These are phyloP conservation scores for Acanthosepion pharaonis DNA, from an alignment of 2,888 invertebrate species.

Conservation along the genomic window DNA sequence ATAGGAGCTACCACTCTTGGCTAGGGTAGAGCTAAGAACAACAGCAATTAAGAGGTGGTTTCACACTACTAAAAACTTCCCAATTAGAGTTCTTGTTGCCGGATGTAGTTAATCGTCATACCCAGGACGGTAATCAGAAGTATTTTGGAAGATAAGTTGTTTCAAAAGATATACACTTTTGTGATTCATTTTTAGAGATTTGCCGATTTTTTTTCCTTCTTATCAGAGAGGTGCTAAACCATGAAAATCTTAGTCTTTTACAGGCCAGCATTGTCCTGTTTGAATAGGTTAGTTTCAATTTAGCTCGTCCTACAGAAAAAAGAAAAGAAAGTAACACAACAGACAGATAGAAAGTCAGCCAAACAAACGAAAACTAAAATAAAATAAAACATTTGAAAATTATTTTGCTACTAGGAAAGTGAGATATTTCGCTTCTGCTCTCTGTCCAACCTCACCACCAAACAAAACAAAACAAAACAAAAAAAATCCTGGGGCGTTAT, in stretches of 20 bases:
- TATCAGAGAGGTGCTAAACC: neutral
- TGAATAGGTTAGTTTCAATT: neutral
- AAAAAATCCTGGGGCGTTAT: neutral
- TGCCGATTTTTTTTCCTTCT: neutral
- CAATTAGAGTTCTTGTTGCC: too few relatives aligned
- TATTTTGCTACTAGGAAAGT: constrained; percentile 33
- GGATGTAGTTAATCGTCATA: too few relatives aligned
- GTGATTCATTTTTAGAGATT: neutral
- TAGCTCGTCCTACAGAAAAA: neutral
- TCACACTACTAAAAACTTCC: too few relatives aligned
- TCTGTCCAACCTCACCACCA: constrained; percentile 10
- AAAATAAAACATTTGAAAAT: neutral
- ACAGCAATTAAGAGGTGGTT: too few relatives aligned
- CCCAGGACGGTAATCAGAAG: neutral
- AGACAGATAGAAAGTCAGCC: neutral
- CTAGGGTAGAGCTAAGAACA: too few relatives aligned
- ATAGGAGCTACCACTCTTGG: too few relatives aligned
- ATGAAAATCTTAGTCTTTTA: neutral
- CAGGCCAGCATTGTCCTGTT: neutral
- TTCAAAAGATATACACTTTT: neutral
- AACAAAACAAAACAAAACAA: neutral
- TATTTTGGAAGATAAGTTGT: neutral
- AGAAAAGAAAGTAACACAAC: neutral
- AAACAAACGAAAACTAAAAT: neutral
- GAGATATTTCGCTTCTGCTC: neutral